Evolutionary conservation across 1,140 invertebrate genomes (phyloP).

Genomic region (Pentalonia nigronervosa): DNA sequence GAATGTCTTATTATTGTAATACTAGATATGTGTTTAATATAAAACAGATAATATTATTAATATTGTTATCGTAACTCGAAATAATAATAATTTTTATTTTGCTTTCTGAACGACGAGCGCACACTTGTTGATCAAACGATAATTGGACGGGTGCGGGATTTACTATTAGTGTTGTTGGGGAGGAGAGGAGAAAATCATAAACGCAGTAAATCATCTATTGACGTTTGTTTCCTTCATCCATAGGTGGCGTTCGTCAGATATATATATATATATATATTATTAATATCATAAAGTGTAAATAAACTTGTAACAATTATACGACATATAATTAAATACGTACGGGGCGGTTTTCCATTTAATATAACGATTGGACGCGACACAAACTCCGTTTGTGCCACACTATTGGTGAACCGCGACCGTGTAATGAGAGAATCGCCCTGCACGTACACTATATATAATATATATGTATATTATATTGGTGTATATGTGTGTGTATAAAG

Average conservation of each 20-base stretch:
- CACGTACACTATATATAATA: neutral
- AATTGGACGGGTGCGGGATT: too few species aligned
- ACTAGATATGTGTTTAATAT: neutral
- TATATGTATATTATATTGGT: neutral
- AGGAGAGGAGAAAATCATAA: neutral
- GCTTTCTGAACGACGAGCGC: neutral
- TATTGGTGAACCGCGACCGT: neutral
- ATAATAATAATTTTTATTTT: neutral
- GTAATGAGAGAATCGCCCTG: neutral
- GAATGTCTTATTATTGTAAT: neutral
- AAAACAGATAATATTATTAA: neutral
- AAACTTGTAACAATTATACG: neutral
- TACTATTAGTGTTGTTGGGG: neutral
- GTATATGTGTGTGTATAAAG: neutral
- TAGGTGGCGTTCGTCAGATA: neutral
- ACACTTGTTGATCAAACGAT: too few species aligned
- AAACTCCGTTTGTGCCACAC: neutral
- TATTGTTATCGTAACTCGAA: neutral
- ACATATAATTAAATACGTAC: neutral
- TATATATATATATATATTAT: neutral
- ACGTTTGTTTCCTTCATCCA: too few species aligned
- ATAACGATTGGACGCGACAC: neutral
- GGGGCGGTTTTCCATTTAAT: neutral
- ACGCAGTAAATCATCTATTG: neutral
- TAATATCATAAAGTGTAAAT: neutral